phyloP scores from a whole-genome alignment of 2,888 invertebrate species.

The Drosophila prostipennis region DNA sequence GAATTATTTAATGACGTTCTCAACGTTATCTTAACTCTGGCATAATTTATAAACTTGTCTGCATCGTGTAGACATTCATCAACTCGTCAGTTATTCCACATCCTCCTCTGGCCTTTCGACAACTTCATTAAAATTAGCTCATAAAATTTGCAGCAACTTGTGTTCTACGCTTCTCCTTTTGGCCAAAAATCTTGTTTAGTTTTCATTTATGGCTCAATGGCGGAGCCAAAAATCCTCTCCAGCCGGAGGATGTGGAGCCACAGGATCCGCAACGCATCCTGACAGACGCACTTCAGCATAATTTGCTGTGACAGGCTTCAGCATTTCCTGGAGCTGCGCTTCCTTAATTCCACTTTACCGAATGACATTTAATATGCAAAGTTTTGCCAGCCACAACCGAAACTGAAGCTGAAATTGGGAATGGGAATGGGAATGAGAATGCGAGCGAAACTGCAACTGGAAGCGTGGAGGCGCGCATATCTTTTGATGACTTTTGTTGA shows the following conservation, averaged over 20 bases:
- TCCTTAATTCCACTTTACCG: conserved; percentile 79
- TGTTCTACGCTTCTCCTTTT: conserved; percentile 29
- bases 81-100: conserved; percentile 44
- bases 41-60: conserved; percentile 77
- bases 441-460: conserved; percentile 14
- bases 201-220: conserved; percentile 80
- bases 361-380: conserved; percentile 83
- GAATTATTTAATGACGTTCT: conserved; percentile 38
- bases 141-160: conserved; percentile 75
- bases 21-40: conserved; percentile 51
- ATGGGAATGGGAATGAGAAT: background rate
- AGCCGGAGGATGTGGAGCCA: conserved; percentile 53
- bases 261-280: conserved; percentile 52
- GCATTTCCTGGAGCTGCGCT: conserved; percentile 55
- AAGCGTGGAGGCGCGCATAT: conserved; percentile 62
- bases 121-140: conserved; percentile 82
- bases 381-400: conserved; percentile 64
- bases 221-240: conserved; percentile 10
- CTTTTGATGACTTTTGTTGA: conserved; percentile 81
- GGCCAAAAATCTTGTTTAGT: conserved; percentile 77
- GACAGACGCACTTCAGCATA: conserved; percentile 79
- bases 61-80: conserved; percentile 76
- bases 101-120: conserved; percentile 33
- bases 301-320: conserved; percentile 76
- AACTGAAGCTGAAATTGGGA: conserved; percentile 6